phyloP scores from a whole-genome alignment of 2,797 vertebrate species.

The Pristis pectinata region DNA sequence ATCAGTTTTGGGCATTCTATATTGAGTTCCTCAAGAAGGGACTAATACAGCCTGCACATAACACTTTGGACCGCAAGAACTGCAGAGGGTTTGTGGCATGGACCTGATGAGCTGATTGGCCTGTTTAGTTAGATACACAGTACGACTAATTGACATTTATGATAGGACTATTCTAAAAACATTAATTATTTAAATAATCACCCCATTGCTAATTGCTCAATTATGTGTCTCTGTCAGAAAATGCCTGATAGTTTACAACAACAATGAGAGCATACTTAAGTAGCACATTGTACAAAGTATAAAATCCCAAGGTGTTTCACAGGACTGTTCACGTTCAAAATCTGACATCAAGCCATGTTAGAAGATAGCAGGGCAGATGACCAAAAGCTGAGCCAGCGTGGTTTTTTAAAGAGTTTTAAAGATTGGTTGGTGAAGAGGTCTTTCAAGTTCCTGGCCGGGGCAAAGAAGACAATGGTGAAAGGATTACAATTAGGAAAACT shows the following conservation, averaged over 20 bases:
- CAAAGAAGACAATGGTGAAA: too few relatives aligned
- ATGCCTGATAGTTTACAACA: neutral
- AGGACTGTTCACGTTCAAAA: too few relatives aligned
- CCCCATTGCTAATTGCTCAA: neutral
- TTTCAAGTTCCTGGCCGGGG: too few relatives aligned
- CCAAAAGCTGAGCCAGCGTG: too few relatives aligned
- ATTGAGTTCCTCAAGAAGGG: neutral
- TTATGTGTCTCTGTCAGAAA: neutral
- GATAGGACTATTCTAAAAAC: neutral
- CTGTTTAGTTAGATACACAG: neutral
- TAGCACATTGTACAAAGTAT: too few relatives aligned
- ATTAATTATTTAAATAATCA: neutral
- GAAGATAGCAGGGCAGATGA: too few relatives aligned
- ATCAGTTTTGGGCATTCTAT: neutral
- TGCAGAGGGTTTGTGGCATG: neutral
- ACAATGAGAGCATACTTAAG: too few relatives aligned
- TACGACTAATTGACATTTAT: neutral
- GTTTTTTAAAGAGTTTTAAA: too few relatives aligned
- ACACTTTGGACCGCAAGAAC: neutral
- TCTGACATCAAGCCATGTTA: too few relatives aligned
- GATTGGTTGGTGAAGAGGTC: too few relatives aligned
- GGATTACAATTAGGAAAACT: too few relatives aligned
- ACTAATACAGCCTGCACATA: neutral
- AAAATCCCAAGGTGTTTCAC: too few relatives aligned
- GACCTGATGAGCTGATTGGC: neutral